phyloP scores from a whole-genome alignment of 2,113 vertebrate genomes.

The Coryphaenoides rupestris region DNA sequence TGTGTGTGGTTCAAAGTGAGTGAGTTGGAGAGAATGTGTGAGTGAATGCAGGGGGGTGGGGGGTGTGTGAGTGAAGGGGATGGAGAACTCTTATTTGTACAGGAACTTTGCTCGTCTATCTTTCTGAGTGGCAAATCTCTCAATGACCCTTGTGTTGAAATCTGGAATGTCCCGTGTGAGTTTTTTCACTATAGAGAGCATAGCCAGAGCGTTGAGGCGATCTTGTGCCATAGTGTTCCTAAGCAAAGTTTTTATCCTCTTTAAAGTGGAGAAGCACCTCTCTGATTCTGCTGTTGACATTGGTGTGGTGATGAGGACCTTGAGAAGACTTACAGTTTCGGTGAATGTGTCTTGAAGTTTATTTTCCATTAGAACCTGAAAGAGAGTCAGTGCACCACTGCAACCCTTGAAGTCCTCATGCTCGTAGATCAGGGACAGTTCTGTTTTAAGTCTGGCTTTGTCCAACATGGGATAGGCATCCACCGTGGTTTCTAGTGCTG shows the following conservation, averaged over 20 bases:
- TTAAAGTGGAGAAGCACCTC: constrained; percentile 26
- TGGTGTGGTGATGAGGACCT: constrained; percentile 26
- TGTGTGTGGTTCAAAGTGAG: too few relatives aligned
- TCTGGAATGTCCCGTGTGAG: too few relatives aligned
- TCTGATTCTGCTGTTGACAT: constrained; percentile 35
- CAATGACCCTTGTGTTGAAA: too few relatives aligned
- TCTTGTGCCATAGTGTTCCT: constrained; percentile 6
- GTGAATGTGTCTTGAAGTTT: constrained; percentile 12
- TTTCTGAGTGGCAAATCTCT: too few relatives aligned
- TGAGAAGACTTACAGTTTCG: constrained; percentile 25
- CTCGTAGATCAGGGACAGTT: constrained; percentile 20
- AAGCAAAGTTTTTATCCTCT: constrained; percentile 26
- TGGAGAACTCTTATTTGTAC: too few relatives aligned
- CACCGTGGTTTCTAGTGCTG: constrained; percentile 21
- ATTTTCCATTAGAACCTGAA: constrained; percentile 29
- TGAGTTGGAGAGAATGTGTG: too few relatives aligned
- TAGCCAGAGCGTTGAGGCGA: too few relatives aligned
- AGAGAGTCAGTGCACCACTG: constrained; percentile 27
- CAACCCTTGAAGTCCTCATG: constrained; percentile 28
- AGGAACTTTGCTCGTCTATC: too few relatives aligned
- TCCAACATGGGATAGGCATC: constrained; percentile 29
- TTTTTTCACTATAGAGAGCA: too few relatives aligned
- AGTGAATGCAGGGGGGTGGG: too few relatives aligned
- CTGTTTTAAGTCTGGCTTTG: constrained; percentile 12
- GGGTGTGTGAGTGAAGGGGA: too few relatives aligned